A percentile compares a stretch with the other conserved stretches of the same genome.
These are phyloP conservation scores for Nephotettix cincticeps DNA, from an alignment of 1,140 invertebrate species.

Conservation along the genomic window DNA sequence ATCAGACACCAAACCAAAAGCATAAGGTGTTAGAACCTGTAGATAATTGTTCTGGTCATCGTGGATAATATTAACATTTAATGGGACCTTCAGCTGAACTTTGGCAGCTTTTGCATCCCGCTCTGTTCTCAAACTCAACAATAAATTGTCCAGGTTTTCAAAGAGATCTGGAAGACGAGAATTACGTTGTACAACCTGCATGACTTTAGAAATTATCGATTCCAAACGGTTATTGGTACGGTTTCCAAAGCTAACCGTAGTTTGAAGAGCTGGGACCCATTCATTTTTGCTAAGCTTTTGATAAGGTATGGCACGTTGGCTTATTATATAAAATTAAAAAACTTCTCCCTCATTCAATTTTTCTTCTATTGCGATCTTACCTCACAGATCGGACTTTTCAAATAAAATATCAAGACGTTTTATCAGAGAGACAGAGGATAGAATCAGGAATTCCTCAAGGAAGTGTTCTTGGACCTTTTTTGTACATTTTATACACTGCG, in stretches of 20 bases:
- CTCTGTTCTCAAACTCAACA: slow-evolving; percentile 17
- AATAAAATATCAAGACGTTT: no score
- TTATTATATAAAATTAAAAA: no score
- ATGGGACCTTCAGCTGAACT: slow-evolving; percentile 1
- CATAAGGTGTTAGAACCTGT: neutral
- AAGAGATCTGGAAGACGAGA: slow-evolving; percentile 1
- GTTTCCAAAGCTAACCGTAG: neutral
- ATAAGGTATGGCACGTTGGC: no score
- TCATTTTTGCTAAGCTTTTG: no score
- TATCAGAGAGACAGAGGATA: no score
- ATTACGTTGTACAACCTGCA: slow-evolving; percentile 10
- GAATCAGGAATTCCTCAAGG: no score
- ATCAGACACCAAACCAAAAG: slow-evolving; percentile 1
- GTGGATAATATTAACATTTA: neutral
- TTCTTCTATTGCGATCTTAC: no score
- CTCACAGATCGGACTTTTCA: no score
- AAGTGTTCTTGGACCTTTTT: no score
- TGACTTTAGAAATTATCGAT: slow-evolving; percentile 15
- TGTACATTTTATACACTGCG: no score
- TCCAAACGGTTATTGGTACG: neutral
- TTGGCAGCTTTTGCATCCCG: slow-evolving; percentile 3
- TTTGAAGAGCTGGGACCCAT: slow-evolving; percentile 20
- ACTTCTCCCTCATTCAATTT: no score
- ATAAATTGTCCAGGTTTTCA: neutral
- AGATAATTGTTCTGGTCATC: neutral